Base-by-base conservation (phyloP, 2,797 vertebrate species). In the Myripristis jacobus region DNA sequence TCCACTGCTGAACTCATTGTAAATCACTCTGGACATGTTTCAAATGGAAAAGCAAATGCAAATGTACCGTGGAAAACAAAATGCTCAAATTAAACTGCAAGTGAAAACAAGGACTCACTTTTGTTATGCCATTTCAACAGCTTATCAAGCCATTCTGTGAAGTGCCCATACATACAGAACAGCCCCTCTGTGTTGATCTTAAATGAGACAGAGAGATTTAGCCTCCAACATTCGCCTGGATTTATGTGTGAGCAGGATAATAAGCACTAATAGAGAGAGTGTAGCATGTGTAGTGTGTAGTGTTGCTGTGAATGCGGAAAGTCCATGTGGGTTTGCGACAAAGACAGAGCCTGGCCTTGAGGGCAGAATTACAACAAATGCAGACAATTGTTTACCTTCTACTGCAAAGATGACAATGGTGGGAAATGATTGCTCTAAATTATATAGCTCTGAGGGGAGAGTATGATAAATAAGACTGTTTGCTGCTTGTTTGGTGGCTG, bases 341-440 rank as follows among this genome's bases (percentile, higher is more conserved):
- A 27, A 34, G 27, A 5, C 6, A 13, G 21, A 27, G 12, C 1
- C 18, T 5, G 48, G 19, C 54, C 73, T 76, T 63, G 52, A 10
- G 60, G 36, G 34, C 19, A 53, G 21, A 81, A 56, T 56, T n/a
- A 69, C 59, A 54, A 31, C 16, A 1, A 38, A 64, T 18, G 12
- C 61, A 62, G 18, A 21, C 1, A 31, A 53, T 41, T 54, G 31
- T 68, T 82, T 55, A 53, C 73, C 57, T 70, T 69, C 47, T 36
- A 24, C 1, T 50, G 48, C 68, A 66, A 70, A 83, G 55, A 41
- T 18, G 1, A 19, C 72, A 75, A 67, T 48, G 38, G 29, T 52
- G 48, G 38, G 27, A 79, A 77, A 73, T 73, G 47, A 86, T 74
- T 75, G 74, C 72, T 63, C 29, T 53, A 63, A 81, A 87, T 67